Base-by-base conservation (phyloP, 2,113 vertebrate genomes). In the Ictidomys tridecemlineatus region DNA sequence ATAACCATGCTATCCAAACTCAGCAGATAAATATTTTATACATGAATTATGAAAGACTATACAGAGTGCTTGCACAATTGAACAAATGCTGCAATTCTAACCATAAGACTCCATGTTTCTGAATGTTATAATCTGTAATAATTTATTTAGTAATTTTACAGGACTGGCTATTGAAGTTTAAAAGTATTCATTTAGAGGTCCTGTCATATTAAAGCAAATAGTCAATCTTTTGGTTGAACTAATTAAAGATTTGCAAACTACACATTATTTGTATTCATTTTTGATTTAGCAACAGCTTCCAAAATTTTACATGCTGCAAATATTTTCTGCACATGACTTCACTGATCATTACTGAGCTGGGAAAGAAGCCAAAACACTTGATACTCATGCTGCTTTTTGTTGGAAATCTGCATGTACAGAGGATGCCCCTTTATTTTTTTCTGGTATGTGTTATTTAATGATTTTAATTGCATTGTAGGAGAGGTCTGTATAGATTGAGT, bases 331-430 rank as follows among this genome's bases (percentile, higher is more conserved):
- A 91, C 51, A 80, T 24, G 69, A 95, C 42, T 97, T 97, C 88
- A 83, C 88, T 95, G 93, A 96, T 97, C 61, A 96, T 96, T 96
- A 90, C 82, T 93, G 58, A 93, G 32, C 90, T 86, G 85, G 91
- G 88, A 96, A 96, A 94, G 77, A 85, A 91, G 88, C 94, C 93
- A 95, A 90, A 93, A 39, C 14, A 70, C 58, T 91, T 94, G n/a
- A 94, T 95, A 79, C 17, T 3, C 79, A 51, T 73, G 39, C 45
- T 34, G 22, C 28, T 73, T 85, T 96, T 87, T 94, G 37, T 61
- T 93, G 30, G 79, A 73, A 96, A 95, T 93, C 82, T 94, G 13
- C 58, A 91, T 89, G 34, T 83, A n/a, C 9, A 18, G 2, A 72
- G 4, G 30, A 5, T 45, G 7, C 13, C 2, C 51, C 39, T 84